phyloP scores from a whole-genome alignment of 2,888 invertebrate species.

The Tenthredo mesomela region DNA sequence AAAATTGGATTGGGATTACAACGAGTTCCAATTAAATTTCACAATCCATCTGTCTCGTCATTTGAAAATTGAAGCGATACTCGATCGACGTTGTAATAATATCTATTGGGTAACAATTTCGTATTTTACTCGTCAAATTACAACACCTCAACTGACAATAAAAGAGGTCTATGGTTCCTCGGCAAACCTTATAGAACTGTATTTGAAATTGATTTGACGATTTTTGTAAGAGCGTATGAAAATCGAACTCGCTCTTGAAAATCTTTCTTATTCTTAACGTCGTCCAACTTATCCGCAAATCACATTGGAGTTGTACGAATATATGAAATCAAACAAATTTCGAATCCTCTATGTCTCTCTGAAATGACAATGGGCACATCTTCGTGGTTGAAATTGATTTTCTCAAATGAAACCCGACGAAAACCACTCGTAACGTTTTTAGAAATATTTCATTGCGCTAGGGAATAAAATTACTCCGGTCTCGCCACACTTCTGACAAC shows the following conservation, averaged over 20 bases:
- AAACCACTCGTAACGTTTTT: neutral
- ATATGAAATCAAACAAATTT: neutral
- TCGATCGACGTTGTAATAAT: conserved; percentile 15
- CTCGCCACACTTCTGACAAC: neutral
- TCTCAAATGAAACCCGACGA: conserved; percentile 13
- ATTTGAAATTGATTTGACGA: conserved; percentile 11
- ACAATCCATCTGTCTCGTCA: conserved; percentile 61
- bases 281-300: neutral
- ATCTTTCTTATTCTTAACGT: neutral
- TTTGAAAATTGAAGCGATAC: conserved; percentile 55
- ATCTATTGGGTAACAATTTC: neutral
- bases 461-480: conserved; percentile 32
- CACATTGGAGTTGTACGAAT: neutral
- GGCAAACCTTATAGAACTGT: neutral
- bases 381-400: conserved; percentile 10
- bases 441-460: conserved; percentile 18
- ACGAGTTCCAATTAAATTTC: conserved; percentile 68
- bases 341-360: conserved; percentile 5
- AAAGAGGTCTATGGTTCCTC: conserved; percentile 24
- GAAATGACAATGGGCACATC: neutral
- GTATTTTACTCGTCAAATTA: conserved; percentile 35
- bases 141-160: conserved; percentile 21
- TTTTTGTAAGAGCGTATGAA: neutral
- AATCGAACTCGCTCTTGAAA: neutral
- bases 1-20: conserved; percentile 69